Evolutionary conservation across 1,140 invertebrate genomes (phyloP), one percentile per base, ranked within the genome.

Genomic region (Brachionus rotundiformis): DNA sequence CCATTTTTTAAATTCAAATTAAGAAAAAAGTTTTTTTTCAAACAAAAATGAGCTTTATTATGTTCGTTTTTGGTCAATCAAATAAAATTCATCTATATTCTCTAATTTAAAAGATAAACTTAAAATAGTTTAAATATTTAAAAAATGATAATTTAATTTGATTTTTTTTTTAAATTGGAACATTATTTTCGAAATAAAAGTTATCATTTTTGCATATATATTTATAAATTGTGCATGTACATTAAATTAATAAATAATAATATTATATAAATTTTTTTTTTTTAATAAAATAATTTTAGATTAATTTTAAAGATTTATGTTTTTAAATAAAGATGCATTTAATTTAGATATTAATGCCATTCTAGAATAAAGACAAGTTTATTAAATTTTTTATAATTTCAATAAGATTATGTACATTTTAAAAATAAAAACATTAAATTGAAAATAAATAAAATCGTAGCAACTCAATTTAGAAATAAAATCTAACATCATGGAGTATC

Each of bases 1-100:
- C 76, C 76, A 79, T 79, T 73, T 33, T 71, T 68, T n/a, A 39
- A 39, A 68, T 39, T 36, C 6, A 68, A 68, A 68, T 68, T 63
- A 29, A 11, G 11, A 63, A 63, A 63, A 39, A 16, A 39, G 5
- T 68, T 8, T n/a, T 19, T 36, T 36, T 7, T 19, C 19, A 54
- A 29, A 11, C 16, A 5, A n/a, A 29, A 33, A 63, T 63, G n/a
- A 63, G 61, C 61, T 63, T 63, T 31, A 63, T 13, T 63, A 29
- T 31, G 61, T 63, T 63, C 61, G 11, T n/a, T 63, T 63, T 63
- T n/a, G 11, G 11, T 13, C 25, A 31, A 27, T n/a, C 29, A 19
- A 19, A 19, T 8, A n/a, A n/a, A n/a, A n/a, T n/a, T n/a, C n/a
- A n/a, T n/a, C n/a, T n/a, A n/a, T n/a, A n/a, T n/a, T n/a, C n/a